Percentiles rank a stretch among this genome's conserved stretches.
Evolutionary conservation across 2,797 vertebrate species (phyloP).

Genomic region (Bradypus variegatus): DNA sequence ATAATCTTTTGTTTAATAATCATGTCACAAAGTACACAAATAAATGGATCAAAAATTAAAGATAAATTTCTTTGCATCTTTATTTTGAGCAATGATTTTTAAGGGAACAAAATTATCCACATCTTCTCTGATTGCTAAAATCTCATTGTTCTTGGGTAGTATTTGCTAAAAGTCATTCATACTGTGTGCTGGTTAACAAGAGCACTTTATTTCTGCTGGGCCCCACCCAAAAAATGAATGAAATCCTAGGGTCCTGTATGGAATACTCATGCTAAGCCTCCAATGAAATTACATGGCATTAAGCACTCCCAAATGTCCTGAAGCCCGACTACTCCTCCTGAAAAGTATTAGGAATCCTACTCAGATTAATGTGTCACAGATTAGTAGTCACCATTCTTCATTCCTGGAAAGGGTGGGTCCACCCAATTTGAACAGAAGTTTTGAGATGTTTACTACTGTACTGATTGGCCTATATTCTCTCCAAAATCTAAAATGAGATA

Average conservation of each 20-base stretch:
- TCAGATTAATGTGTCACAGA: not conserved
- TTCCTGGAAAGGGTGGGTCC: not conserved
- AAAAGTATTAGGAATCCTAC: conserved; percentile 14
- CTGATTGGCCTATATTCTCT: not conserved
- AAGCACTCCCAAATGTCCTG: not conserved
- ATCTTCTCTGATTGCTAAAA: conserved; percentile 9
- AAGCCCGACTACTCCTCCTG: conserved; percentile 33
- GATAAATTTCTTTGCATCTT: not conserved
- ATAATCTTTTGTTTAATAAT: not conserved
- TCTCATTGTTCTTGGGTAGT: conserved; percentile 4
- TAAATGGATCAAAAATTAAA: not conserved
- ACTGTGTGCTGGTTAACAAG: not conserved
- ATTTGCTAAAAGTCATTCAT: not conserved
- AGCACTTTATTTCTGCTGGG: not conserved
- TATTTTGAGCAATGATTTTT: conserved; percentile 7
- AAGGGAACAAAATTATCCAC: not conserved
- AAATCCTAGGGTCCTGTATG: not conserved
- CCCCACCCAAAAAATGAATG: not conserved
- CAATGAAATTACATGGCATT: conserved; percentile 6
- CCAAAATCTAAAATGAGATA: not conserved
- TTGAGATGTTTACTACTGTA: not conserved
- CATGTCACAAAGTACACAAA: not conserved
- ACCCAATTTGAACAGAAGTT: not conserved
- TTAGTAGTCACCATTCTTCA: not conserved
- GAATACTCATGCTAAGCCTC: not conserved